A percentile compares a stretch with the other conserved stretches of the same genome.
phyloP scores from a whole-genome alignment of 2,113 vertebrate species.

The Rhabdornis inornatus region DNA sequence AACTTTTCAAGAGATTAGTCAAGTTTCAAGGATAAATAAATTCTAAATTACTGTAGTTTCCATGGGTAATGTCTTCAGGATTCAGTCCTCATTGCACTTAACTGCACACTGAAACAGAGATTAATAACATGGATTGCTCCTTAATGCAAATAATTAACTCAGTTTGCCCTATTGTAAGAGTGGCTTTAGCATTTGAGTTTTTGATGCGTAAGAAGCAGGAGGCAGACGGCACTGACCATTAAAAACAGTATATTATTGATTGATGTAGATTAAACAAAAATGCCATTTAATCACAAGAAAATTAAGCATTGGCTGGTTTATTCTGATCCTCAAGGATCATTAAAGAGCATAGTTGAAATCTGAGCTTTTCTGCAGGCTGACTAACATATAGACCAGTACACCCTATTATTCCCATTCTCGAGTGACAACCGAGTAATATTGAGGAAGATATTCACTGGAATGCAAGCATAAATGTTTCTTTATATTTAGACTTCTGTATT shows the following conservation, averaged over 20 bases:
- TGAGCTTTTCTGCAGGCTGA: neutral
- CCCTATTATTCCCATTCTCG: neutral
- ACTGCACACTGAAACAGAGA: neutral
- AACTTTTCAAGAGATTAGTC: neutral
- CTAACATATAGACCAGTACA: neutral
- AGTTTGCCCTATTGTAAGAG: neutral
- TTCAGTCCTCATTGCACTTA: neutral
- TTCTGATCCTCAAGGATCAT: neutral
- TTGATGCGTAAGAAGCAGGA: neutral
- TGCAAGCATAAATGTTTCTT: constrained; percentile 30
- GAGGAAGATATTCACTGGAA: neutral
- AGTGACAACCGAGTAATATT: neutral
- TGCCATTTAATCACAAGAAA: neutral
- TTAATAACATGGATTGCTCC: neutral
- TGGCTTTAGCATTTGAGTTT: neutral
- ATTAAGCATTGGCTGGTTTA: neutral
- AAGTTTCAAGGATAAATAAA: neutral
- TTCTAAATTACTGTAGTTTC: neutral
- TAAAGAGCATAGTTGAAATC: neutral
- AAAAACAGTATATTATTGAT: neutral
- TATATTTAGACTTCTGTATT: constrained; percentile 32
- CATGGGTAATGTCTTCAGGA: neutral
- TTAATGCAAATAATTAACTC: neutral
- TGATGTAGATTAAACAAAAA: constrained; percentile 45
- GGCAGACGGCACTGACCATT: neutral